Evolutionary conservation across 2,888 invertebrate species (phyloP).

Genomic region (Ormyrus thymus): DNA sequence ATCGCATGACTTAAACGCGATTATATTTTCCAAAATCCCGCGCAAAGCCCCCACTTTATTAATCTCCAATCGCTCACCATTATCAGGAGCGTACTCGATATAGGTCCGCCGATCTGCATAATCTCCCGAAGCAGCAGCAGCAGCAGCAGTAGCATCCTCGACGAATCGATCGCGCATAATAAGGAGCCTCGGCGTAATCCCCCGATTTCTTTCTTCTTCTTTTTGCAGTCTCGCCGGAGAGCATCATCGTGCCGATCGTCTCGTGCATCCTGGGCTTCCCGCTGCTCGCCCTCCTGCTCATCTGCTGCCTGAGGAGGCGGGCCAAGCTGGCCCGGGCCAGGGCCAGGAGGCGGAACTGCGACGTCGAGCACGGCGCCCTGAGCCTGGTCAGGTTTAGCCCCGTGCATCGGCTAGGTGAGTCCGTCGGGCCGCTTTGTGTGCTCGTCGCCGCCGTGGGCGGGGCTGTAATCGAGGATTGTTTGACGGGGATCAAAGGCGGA

Average conservation of each 20-base stretch:
- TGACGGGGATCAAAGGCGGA: too few relatives aligned
- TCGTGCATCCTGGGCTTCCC: conserved; percentile 94
- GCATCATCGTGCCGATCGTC: conserved; percentile 90
- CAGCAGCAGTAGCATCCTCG: not conserved
- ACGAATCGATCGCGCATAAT: not conserved
- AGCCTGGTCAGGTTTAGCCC: conserved; percentile 87
- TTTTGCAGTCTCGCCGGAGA: conserved; percentile 86
- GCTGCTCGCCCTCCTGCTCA: conserved; percentile 88
- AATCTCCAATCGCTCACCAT: too few relatives aligned
- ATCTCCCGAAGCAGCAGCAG: conserved; percentile 24
- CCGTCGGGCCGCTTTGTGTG: not conserved
- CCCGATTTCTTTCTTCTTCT: too few relatives aligned
- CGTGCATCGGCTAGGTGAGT: conserved; percentile 82
- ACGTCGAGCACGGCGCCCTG: conserved; percentile 88
- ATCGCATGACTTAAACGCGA: too few relatives aligned
- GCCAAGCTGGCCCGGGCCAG: conserved; percentile 90
- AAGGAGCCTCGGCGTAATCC: not conserved
- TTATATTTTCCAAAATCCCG: too few relatives aligned
- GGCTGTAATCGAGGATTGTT: too few relatives aligned
- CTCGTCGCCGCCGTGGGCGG: not conserved
- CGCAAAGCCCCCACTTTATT: too few relatives aligned
- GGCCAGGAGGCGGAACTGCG: conserved; percentile 87
- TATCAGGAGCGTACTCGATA: too few relatives aligned
- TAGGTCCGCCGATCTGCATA: conserved; percentile 34
- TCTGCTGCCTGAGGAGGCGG: conserved; percentile 88